A percentile compares a stretch with the other conserved stretches of the same genome.
Conservation (phyloP, 35 echinoderm and acorn worm species). For the Anneissia japonica region DNA sequence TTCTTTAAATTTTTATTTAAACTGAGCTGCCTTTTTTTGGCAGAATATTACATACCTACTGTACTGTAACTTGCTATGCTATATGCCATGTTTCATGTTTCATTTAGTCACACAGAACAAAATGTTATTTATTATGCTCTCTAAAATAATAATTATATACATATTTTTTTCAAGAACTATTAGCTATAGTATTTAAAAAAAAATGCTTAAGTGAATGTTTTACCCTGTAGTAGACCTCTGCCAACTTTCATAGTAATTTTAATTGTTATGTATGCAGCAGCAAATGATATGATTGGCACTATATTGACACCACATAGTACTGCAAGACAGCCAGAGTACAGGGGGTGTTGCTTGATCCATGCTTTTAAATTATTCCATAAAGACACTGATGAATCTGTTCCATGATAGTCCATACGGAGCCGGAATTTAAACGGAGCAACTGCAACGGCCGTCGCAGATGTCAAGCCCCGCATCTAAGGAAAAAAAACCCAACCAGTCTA, state of each 20-base stretch:
- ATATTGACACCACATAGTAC: not conserved
- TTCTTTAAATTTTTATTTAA: too few relatives aligned
- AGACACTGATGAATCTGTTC: not conserved
- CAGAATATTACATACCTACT: too few relatives aligned
- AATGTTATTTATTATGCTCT: too few relatives aligned
- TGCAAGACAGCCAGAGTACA: not conserved
- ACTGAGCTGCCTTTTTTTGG: too few relatives aligned
- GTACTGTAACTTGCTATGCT: too few relatives aligned
- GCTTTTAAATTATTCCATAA: not conserved
- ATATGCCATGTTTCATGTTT: too few relatives aligned
- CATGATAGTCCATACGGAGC: not conserved
- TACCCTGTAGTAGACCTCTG: not conserved
- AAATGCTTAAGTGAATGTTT: too few relatives aligned
- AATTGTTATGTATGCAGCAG: not conserved
- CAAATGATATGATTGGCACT: not conserved
- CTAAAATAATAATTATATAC: too few relatives aligned
- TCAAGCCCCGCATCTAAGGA: not conserved
- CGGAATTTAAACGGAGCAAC: not conserved
- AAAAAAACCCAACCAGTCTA: too few relatives aligned
- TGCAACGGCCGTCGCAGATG: not conserved
- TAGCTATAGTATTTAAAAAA: too few relatives aligned
- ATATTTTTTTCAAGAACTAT: too few relatives aligned
- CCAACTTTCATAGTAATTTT: not conserved
- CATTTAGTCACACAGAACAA: too few relatives aligned
- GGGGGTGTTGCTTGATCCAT: not conserved